Conservation (phyloP, 2,113 vertebrate species). For the Charina bottae region DNA sequence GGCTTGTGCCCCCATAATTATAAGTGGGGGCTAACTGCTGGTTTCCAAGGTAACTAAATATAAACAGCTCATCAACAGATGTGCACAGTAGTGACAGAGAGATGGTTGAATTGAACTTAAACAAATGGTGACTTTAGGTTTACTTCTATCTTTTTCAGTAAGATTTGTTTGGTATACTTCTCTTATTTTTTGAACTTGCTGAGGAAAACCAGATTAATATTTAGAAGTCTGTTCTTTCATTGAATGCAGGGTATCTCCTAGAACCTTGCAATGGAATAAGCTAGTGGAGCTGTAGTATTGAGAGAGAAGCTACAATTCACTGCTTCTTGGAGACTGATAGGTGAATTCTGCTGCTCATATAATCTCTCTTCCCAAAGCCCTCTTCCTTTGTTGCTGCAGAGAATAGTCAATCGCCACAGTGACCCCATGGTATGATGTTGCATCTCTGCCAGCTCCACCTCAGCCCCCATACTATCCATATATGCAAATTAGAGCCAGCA, state of each 20-base stretch:
- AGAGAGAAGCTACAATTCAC: not conserved
- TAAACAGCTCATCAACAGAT: not conserved
- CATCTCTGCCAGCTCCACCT: not conserved
- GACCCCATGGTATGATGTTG: not conserved
- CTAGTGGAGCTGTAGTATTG: not conserved
- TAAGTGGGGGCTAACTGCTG: not conserved
- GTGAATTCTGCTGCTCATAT: not conserved
- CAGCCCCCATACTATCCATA: not conserved
- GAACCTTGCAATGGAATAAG: not conserved
- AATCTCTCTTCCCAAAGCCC: not conserved
- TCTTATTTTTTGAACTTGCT: not conserved
- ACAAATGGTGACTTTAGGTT: not conserved
- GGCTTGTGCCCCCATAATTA: not conserved
- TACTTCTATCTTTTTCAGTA: not conserved
- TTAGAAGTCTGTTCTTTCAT: not conserved
- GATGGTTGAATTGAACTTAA: not conserved
- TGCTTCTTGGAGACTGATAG: not conserved
- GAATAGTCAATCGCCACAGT: not conserved
- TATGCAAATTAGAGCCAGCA: not conserved
- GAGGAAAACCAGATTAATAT: not conserved
- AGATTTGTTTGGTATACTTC: not conserved
- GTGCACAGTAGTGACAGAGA: not conserved
- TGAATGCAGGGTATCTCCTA: not conserved
- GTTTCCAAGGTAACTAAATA: not conserved
- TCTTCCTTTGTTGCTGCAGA: not conserved